Conservation (phyloP, 1,140 invertebrate genomes). For the Dryas iulia region DNA sequence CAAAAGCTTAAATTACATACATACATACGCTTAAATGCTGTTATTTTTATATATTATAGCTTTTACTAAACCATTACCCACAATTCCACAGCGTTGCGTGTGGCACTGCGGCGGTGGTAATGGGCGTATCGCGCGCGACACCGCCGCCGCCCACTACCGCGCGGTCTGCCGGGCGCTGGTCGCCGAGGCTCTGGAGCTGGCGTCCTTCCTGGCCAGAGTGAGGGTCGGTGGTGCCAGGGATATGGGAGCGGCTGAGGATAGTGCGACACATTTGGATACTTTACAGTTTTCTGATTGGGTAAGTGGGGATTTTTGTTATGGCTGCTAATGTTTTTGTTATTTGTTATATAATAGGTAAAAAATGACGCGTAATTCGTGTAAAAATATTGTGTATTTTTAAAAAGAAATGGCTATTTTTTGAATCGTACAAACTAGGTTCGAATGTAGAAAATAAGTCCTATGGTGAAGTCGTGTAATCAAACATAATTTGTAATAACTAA, state of each 20-base stretch:
- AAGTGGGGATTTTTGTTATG: constrained; percentile 50
- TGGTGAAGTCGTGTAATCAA: too few relatives aligned
- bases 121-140: constrained; percentile 77
- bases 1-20: too few relatives aligned
- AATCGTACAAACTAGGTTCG: too few relatives aligned
- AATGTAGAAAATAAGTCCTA: too few relatives aligned
- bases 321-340: not conserved
- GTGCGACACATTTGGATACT: constrained; percentile 86
- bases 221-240: constrained; percentile 82
- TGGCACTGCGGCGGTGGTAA: constrained; percentile 80
- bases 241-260: constrained; percentile 82
- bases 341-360: too few relatives aligned
- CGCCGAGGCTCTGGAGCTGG: constrained; percentile 93
- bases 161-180: constrained; percentile 95
- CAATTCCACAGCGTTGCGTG: constrained; percentile 82
- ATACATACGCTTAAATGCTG: too few relatives aligned
- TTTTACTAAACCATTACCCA: not conserved
- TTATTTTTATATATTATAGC: too few relatives aligned
- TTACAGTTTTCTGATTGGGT: constrained; percentile 94
- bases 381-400: too few relatives aligned
- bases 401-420: too few relatives aligned
- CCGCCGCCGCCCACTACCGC: constrained; percentile 91
- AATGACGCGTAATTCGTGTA: too few relatives aligned
- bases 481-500: too few relatives aligned
- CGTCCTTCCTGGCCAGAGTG: constrained; percentile 93